These are phyloP conservation scores for Luidia sarsii DNA, from an alignment of 53 echinoderm and acorn worm species.

Conservation along the genomic window DNA sequence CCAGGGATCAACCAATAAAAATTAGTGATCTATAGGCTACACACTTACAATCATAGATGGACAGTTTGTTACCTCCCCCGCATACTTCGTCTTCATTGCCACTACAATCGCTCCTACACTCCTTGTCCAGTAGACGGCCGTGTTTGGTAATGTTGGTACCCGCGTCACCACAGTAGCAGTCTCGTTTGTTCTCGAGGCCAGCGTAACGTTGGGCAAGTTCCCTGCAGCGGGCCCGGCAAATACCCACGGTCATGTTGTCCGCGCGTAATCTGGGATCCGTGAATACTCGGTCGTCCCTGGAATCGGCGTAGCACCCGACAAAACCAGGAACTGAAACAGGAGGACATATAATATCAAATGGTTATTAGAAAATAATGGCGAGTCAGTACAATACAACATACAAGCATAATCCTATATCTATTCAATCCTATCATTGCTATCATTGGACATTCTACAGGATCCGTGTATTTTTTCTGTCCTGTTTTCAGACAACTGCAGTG, in stretches of 20 bases:
- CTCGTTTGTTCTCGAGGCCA: neutral
- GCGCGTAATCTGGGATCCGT: neutral
- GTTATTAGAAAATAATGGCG: too few species aligned
- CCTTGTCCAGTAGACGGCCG: neutral
- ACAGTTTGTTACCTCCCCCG: conserved; percentile 9
- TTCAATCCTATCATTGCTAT: too few species aligned
- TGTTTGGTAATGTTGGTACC: neutral
- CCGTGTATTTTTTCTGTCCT: too few species aligned
- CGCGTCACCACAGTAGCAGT: conserved; percentile 31
- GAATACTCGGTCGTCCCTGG: conserved; percentile 2
- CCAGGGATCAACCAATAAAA: too few species aligned
- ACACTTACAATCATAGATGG: conserved; percentile 38
- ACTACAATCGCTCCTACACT: conserved; percentile 12
- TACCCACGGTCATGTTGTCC: conserved; percentile 9
- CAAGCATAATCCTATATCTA: too few species aligned
- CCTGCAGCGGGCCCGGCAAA: conserved; percentile 19
- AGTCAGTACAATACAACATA: too few species aligned
- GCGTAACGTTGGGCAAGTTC: conserved; percentile 1
- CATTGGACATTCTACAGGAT: too few species aligned
- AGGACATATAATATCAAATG: neutral
- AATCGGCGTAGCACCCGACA: conserved; percentile 27
- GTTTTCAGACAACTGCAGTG: too few species aligned
- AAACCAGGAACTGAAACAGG: conserved; percentile 28
- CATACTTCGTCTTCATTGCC: conserved; percentile 34
- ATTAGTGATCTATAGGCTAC: too few species aligned